Evolutionary conservation across 2,113 vertebrate genomes (phyloP).

Genomic region (Sturnira hondurensis): DNA sequence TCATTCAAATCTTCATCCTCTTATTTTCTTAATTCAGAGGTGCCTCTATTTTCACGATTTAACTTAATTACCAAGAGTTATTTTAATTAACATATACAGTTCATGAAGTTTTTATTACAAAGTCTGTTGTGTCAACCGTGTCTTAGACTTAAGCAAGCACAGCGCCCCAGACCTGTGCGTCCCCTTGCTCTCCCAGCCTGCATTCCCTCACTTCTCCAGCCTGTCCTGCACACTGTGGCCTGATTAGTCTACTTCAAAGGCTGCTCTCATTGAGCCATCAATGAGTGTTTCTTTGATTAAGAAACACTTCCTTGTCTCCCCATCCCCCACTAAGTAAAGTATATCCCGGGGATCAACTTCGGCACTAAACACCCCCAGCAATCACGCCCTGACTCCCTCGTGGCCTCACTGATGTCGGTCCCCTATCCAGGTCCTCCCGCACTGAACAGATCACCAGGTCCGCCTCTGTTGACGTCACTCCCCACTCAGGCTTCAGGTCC

Average conservation of each 20-base stretch:
- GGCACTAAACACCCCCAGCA: background rate
- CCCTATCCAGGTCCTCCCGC: background rate
- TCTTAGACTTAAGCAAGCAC: background rate
- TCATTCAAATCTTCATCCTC: background rate
- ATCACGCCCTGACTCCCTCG: background rate
- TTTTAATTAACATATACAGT: background rate
- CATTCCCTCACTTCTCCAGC: background rate
- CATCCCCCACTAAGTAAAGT: background rate
- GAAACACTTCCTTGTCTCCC: background rate
- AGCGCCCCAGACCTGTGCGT: background rate
- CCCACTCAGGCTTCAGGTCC: background rate
- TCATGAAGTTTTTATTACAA: background rate
- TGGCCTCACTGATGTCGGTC: background rate
- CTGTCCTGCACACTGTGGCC: background rate
- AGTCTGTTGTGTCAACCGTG: background rate
- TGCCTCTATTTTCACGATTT: background rate
- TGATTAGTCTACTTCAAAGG: background rate
- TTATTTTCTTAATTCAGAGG: background rate
- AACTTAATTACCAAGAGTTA: background rate
- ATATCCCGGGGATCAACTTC: background rate
- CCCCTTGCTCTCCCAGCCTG: background rate
- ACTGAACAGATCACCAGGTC: background rate
- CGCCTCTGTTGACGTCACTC: background rate
- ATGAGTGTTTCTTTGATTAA: background rate
- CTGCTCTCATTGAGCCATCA: background rate